Percentiles rank a stretch among this genome's conserved stretches.
Evolutionary conservation across 2,888 invertebrate genomes (phyloP).

Genomic region (Meghimatium bilineatum): DNA sequence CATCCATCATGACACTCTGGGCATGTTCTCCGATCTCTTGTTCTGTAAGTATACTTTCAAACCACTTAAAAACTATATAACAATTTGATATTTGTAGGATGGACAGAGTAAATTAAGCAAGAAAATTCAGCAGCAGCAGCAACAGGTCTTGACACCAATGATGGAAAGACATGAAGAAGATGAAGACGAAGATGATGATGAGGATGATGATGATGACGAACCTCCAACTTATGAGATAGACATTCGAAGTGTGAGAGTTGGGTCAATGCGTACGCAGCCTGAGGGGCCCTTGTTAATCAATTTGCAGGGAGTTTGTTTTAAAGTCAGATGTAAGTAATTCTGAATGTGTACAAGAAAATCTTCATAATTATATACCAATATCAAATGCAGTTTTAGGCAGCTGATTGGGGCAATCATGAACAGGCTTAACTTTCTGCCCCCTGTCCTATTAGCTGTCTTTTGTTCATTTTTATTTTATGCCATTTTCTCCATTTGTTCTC

Average conservation of each 20-base stretch:
- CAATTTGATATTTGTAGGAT: slow-evolving; percentile 29
- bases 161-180: slow-evolving; percentile 30
- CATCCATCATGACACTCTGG: no score
- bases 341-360: neutral
- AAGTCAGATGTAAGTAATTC: slow-evolving; percentile 34
- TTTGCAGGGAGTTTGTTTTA: slow-evolving; percentile 38
- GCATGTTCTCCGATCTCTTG: no score
- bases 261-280: slow-evolving; percentile 84
- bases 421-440: no score
- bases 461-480: no score
- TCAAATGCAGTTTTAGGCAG: no score
- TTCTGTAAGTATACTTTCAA: no score
- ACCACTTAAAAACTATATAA: neutral
- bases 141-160: neutral
- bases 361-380: no score
- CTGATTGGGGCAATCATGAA: no score
- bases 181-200: slow-evolving; percentile 40
- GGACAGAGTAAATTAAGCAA: slow-evolving; percentile 44
- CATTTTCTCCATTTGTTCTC: no score
- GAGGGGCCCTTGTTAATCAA: slow-evolving; percentile 42
- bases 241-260: slow-evolving; percentile 89
- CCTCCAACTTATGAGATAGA: slow-evolving; percentile 75
- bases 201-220: slow-evolving; percentile 45
- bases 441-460: no score
- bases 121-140: slow-evolving; percentile 30